Evolutionary conservation across 23 tunicate genomes (phyloP).

Genomic region (Diplosoma virens): DNA sequence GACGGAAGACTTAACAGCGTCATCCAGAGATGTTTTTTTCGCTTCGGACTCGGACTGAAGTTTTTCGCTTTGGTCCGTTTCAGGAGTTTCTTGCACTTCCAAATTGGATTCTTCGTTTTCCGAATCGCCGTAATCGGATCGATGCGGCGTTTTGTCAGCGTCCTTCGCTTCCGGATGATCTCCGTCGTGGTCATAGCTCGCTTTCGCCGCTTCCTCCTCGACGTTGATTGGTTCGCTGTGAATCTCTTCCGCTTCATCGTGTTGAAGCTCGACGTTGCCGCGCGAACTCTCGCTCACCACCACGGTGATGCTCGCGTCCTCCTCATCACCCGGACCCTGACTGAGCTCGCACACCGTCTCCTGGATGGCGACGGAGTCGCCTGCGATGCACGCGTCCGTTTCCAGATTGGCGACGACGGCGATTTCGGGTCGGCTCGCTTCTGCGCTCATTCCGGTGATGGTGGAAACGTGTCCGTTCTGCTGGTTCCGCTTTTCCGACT

Average conservation of each 20-base stretch:
- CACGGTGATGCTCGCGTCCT: no score
- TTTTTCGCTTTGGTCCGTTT: no score
- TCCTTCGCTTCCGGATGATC: slow-evolving; percentile 13
- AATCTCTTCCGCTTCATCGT: neutral
- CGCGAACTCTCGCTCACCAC: no score
- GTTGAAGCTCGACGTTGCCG: neutral
- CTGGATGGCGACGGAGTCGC: no score
- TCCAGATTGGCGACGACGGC: neutral
- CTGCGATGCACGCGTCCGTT: neutral
- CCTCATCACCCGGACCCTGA: no score
- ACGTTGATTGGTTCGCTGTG: slow-evolving; percentile 15
- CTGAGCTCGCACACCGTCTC: slow-evolving; percentile 17
- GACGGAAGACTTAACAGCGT: no score
- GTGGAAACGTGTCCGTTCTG: slow-evolving; percentile 46
- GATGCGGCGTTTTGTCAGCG: neutral
- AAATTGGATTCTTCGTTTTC: no score
- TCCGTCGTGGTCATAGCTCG: neutral
- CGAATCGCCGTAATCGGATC: no score
- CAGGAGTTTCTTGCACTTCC: no score
- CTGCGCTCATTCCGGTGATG: slow-evolving; percentile 35
- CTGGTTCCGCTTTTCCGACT: slow-evolving; percentile 34
- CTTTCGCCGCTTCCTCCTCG: neutral
- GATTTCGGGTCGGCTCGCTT: neutral
- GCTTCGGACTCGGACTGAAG: no score
- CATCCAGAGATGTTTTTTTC: no score